phyloP scores from a whole-genome alignment of 2,888 invertebrate genomes.

The Corythucha ciliata region DNA sequence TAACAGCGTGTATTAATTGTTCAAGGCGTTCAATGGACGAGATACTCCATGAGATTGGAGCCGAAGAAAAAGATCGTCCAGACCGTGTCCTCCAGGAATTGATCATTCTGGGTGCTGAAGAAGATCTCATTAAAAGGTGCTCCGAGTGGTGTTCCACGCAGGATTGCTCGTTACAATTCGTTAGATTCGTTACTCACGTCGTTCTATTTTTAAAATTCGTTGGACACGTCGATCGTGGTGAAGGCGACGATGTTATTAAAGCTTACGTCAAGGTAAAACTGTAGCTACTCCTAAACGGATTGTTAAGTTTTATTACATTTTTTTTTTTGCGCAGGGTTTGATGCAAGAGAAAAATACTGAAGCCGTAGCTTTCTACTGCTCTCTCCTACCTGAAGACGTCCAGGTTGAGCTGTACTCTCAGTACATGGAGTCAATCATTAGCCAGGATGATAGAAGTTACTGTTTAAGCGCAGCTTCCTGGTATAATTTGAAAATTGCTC shows the following conservation, averaged over 20 bases:
- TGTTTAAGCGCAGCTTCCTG: slow-evolving; percentile 62
- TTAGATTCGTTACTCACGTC: slow-evolving; percentile 77
- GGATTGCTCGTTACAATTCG: slow-evolving; percentile 44
- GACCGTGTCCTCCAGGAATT: slow-evolving; percentile 73
- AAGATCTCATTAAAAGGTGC: slow-evolving; percentile 46
- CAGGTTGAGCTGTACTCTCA: slow-evolving; percentile 58
- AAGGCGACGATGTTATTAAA: slow-evolving; percentile 66
- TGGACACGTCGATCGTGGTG: slow-evolving; percentile 60
- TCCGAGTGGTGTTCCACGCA: slow-evolving; percentile 22
- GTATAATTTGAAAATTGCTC: slow-evolving; percentile 71
- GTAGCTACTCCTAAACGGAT: not conserved
- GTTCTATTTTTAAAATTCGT: slow-evolving; percentile 72
- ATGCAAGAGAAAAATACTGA: slow-evolving; percentile 65
- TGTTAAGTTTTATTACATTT: not conserved
- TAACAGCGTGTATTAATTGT: not conserved
- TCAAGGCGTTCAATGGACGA: slow-evolving; percentile 50
- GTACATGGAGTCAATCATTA: slow-evolving; percentile 55
- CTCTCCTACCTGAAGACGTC: slow-evolving; percentile 58
- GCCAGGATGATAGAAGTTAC: slow-evolving; percentile 52
- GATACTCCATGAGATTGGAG: slow-evolving; percentile 57
- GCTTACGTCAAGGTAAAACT: slow-evolving; percentile 48
- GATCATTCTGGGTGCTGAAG: slow-evolving; percentile 73
- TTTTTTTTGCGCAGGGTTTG: slow-evolving; percentile 47
- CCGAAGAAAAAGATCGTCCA: slow-evolving; percentile 46
- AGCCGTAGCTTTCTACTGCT: slow-evolving; percentile 75